Evolutionary conservation across 2,888 invertebrate species (phyloP).

Genomic region (Drosophila incognita): DNA sequence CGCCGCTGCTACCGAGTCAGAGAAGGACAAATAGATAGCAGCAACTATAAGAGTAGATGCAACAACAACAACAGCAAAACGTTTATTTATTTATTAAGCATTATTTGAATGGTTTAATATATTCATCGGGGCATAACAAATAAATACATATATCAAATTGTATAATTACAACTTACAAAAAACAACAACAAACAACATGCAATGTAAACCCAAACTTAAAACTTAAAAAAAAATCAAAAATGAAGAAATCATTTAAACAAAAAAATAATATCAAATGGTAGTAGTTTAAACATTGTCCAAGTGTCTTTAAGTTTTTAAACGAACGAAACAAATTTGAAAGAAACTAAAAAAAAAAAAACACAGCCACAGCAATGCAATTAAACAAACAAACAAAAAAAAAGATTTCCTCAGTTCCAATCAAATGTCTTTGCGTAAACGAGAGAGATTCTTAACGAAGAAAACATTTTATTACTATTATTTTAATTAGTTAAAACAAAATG

Average conservation of each 20-base stretch:
- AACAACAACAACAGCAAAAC: conserved; percentile 57
- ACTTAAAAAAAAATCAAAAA: conserved; percentile 24
- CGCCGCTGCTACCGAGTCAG: conserved; percentile 86
- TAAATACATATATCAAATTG: conserved; percentile 66
- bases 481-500: conserved; percentile 44
- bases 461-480: conserved; percentile 37
- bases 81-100: conserved; percentile 80
- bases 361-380: conserved; percentile 77
- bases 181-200: conserved; percentile 39
- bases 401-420: conserved; percentile 60
- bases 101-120: conserved; percentile 78
- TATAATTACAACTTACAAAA: conserved; percentile 62
- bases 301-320: conserved; percentile 81
- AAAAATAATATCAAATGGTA: conserved; percentile 58
- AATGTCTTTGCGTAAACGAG: conserved; percentile 28
- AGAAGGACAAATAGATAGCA: conserved; percentile 91
- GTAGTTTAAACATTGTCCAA: conserved; percentile 74
- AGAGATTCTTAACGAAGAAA: conserved; percentile 47
- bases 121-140: conserved; percentile 76
- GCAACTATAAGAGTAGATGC: conserved; percentile 39
- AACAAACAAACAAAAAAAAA: conserved; percentile 1
- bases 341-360: conserved; percentile 28
- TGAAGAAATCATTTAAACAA: conserved; percentile 53
- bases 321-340: conserved; percentile 67
- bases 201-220: conserved; percentile 61